Evolutionary conservation across 2,888 invertebrate species (phyloP), one percentile per base, ranked within the genome.

Genomic region (Plebejus melissa): DNA sequence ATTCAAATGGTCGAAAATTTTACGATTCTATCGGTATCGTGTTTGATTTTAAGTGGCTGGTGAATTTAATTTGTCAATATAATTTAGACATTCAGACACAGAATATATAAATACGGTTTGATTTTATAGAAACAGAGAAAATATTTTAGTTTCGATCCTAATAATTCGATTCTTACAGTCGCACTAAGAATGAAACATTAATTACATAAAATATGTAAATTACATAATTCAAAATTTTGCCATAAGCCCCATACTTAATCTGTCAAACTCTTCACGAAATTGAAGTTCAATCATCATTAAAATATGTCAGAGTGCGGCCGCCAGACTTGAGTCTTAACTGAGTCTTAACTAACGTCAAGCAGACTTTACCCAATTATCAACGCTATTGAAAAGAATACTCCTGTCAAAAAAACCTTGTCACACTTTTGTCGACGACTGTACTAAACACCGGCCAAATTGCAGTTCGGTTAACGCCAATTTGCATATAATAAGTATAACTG

Each of bases 401-500:
- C 22, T 22, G 22, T 22, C 22, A 22, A 22, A 22, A 22, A 22
- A 22, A 22, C 22, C 11, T 0, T 58, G 22, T 32, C 60, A 65
- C 9, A 60, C 32, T 65, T 65, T 65, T 65, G 65, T 36, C 5
- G 13, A 5, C 36, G 65, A 36, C 65, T 65, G 65, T 65, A 13
- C 65, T 36, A 36, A 65, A 16, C 65, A 36, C 13, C 65, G 5
- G 32, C 32, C 32, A 65, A 65, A 65, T 65, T 36, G 65, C 32
- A 65, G 32, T 36, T 32, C 65, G 60, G 11, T 60, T 28, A 11
- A 60, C 32, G 65, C 32, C 65, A 65, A 65, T 65, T 65, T 65
- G 65, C 65, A 22, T 22, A 22, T 22, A 22, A 22, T 22, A n/a
- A n/a, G n/a, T n/a, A 65, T 65, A 65, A 22, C 65, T 65, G 65